A percentile compares a stretch with the other conserved stretches of the same genome.
phyloP scores from a whole-genome alignment of 2,113 vertebrate species.

The Rhipidura dahli region DNA sequence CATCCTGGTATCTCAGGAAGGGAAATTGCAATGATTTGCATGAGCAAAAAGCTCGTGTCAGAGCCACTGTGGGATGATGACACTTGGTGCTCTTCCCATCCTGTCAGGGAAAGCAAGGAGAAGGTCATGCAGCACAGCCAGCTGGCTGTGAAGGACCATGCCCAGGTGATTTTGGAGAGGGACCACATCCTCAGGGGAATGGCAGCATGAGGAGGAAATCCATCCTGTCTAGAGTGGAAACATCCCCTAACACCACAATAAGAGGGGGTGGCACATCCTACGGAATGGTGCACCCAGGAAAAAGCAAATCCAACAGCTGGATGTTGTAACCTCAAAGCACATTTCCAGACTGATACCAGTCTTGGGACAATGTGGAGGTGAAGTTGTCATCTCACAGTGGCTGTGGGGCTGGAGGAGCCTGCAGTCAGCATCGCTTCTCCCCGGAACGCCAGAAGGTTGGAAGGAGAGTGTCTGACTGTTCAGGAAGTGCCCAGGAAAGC shows the following conservation, averaged over 20 bases:
- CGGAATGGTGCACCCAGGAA: accelerated
- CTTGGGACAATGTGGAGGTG: neutral
- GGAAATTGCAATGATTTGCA: neutral
- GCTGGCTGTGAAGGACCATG: accelerated
- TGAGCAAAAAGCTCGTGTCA: neutral
- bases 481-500: neutral
- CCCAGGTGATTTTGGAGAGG: neutral
- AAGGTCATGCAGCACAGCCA: neutral
- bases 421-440: accelerated
- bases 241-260: neutral
- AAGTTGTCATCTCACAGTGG: neutral
- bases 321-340: neutral
- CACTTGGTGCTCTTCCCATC: neutral
- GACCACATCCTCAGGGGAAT: neutral
- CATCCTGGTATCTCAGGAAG: neutral
- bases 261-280: neutral
- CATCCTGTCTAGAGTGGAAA: neutral
- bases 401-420: neutral
- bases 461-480: neutral
- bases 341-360: neutral
- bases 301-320: neutral
- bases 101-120: neutral
- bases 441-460: neutral
- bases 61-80: neutral
- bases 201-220: neutral